Evolutionary conservation across 1,140 invertebrate genomes (phyloP).

Genomic region (Achroia grisella): DNA sequence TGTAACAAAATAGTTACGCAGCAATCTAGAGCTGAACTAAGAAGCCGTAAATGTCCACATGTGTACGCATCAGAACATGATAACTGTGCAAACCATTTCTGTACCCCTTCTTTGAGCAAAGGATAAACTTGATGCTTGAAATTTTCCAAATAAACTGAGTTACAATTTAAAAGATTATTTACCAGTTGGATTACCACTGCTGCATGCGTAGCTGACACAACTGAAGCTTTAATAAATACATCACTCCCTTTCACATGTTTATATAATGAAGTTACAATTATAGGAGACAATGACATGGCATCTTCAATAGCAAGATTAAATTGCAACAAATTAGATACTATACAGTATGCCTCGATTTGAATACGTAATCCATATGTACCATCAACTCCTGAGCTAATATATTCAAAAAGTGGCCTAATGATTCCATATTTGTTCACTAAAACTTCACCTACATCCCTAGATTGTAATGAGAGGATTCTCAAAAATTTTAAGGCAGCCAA

Average conservation of each 20-base stretch:
- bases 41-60: slow-evolving; percentile 45
- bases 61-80: slow-evolving; percentile 35
- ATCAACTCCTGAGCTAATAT: slow-evolving; percentile 66
- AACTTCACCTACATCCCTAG: slow-evolving; percentile 45
- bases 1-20: slow-evolving; percentile 36
- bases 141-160: slow-evolving; percentile 21
- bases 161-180: slow-evolving; percentile 35
- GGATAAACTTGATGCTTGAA: slow-evolving; percentile 48
- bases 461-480: slow-evolving; percentile 66
- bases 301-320: slow-evolving; percentile 57
- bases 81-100: slow-evolving; percentile 50
- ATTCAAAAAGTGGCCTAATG: slow-evolving; percentile 60
- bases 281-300: slow-evolving; percentile 44
- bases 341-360: slow-evolving; percentile 75
- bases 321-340: slow-evolving; percentile 63
- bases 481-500: slow-evolving; percentile 71
- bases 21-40: slow-evolving; percentile 46
- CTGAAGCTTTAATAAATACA: slow-evolving; percentile 51
- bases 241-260: slow-evolving; percentile 73
- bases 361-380: slow-evolving; percentile 71
- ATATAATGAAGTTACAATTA: slow-evolving; percentile 64
- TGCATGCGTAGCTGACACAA: slow-evolving; percentile 67
- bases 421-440: slow-evolving; percentile 64
- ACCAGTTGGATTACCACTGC: slow-evolving; percentile 61
- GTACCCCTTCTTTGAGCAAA: slow-evolving; percentile 45